These are phyloP conservation scores for Emydura subglobosa DNA, from an alignment of 2,113 vertebrate genomes.

Conservation along the genomic window DNA sequence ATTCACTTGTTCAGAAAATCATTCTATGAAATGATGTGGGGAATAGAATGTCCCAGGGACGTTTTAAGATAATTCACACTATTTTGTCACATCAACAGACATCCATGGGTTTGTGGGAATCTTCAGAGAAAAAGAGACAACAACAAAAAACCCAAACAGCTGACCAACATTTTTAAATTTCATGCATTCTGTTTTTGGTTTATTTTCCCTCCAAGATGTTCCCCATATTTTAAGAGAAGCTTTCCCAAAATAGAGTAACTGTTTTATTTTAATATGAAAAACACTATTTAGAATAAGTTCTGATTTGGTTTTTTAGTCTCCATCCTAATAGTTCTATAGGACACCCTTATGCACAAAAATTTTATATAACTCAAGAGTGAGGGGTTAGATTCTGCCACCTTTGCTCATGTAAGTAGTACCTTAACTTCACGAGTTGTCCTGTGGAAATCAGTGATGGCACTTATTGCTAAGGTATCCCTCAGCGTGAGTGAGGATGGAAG, in stretches of 20 bases:
- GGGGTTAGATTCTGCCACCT: not conserved
- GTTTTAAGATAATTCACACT: not conserved
- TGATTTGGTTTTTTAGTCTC: not conserved
- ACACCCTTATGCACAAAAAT: fast-evolving
- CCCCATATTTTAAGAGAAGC: fast-evolving
- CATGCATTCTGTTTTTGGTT: not conserved
- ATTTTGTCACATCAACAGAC: not conserved
- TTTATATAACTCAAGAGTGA: not conserved
- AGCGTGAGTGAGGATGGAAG: not conserved
- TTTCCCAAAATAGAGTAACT: not conserved
- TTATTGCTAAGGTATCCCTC: too few relatives aligned
- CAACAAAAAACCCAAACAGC: not conserved
- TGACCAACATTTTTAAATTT: not conserved
- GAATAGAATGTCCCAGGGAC: not conserved
- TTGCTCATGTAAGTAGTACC: not conserved
- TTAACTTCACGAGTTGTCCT: not conserved
- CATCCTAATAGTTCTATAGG: not conserved
- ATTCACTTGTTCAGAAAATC: not conserved
- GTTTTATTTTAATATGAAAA: not conserved
- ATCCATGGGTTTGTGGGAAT: too few relatives aligned
- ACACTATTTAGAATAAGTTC: not conserved
- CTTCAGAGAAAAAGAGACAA: not conserved
- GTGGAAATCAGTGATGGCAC: not conserved
- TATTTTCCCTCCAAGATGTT: not conserved
- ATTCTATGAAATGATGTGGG: not conserved